phyloP scores from a whole-genome alignment of 1,140 invertebrate genomes.

The Augochlora pura region DNA sequence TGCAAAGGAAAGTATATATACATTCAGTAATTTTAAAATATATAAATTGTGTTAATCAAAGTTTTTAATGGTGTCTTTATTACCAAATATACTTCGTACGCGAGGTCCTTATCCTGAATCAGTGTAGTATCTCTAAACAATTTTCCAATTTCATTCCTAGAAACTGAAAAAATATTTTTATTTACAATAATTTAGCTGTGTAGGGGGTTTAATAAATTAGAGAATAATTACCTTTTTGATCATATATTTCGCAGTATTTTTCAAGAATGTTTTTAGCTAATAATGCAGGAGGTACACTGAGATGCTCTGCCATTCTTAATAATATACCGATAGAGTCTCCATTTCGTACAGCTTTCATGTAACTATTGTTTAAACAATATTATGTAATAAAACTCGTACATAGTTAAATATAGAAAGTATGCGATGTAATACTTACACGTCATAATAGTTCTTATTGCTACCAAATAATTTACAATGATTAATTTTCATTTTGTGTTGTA shows the following conservation, averaged over 20 bases:
- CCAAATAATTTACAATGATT: constrained; percentile 66
- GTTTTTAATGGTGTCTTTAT: constrained; percentile 47
- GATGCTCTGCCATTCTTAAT: constrained; percentile 81
- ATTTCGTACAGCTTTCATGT: constrained; percentile 59
- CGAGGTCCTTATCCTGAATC: constrained; percentile 86
- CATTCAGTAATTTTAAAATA: background rate
- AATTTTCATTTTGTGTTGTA: constrained; percentile 76
- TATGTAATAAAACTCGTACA: background rate
- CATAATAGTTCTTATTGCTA: constrained; percentile 58
- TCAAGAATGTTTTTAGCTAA: constrained; percentile 85
- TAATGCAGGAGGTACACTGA: constrained; percentile 83
- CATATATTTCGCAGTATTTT: constrained; percentile 77
- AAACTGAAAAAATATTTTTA: constrained; percentile 52
- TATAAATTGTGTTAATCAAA: background rate
- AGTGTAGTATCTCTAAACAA: constrained; percentile 86
- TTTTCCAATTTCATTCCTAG: constrained; percentile 79
- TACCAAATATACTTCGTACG: constrained; percentile 90
- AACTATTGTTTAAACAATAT: constrained; percentile 55
- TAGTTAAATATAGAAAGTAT: background rate
- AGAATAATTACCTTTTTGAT: constrained; percentile 58
- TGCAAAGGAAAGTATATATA: constrained; percentile 51
- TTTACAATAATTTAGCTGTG: background rate
- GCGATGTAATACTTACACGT: constrained; percentile 50
- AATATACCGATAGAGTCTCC: constrained; percentile 80
- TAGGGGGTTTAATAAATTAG: constrained; percentile 12